Conservation (phyloP, 2,113 vertebrate species). For the Heteronetta atricapilla region DNA sequence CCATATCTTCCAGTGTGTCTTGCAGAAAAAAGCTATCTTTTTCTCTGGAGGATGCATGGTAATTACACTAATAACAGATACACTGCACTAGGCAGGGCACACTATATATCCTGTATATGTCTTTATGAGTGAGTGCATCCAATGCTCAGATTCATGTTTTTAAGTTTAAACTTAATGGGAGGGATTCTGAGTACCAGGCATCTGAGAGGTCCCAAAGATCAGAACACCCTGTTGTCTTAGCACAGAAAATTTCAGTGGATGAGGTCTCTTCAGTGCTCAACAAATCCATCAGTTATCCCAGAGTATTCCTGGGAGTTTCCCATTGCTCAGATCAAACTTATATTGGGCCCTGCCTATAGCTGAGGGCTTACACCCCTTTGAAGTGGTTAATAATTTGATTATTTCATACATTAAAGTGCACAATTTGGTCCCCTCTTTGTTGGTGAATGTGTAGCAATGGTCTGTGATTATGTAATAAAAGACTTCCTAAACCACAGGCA, state of each 20-base stretch:
- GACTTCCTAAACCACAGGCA: not conserved
- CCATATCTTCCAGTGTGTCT: fast-evolving
- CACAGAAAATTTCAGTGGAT: not conserved
- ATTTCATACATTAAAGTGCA: not conserved
- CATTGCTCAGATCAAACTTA: not conserved
- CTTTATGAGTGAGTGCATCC: not conserved
- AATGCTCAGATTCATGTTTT: not conserved
- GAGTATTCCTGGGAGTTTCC: not conserved
- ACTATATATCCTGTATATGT: not conserved
- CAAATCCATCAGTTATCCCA: not conserved
- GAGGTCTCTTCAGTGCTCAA: not conserved
- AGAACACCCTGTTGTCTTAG: not conserved
- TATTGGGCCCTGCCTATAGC: not conserved
- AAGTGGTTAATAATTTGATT: not conserved
- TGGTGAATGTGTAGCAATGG: not conserved
- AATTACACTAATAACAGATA: no score
- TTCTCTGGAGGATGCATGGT: not conserved
- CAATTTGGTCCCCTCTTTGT: not conserved
- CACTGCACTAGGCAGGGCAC: not conserved
- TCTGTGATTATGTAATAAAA: not conserved
- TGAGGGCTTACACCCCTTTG: not conserved
- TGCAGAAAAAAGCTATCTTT: not conserved
- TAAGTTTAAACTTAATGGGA: not conserved
- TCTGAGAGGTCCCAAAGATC: not conserved
- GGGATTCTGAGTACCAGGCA: not conserved